These are phyloP conservation scores for Pogonocherus hispidulus DNA, from an alignment of 2,888 invertebrate genomes.

Conservation along the genomic window DNA sequence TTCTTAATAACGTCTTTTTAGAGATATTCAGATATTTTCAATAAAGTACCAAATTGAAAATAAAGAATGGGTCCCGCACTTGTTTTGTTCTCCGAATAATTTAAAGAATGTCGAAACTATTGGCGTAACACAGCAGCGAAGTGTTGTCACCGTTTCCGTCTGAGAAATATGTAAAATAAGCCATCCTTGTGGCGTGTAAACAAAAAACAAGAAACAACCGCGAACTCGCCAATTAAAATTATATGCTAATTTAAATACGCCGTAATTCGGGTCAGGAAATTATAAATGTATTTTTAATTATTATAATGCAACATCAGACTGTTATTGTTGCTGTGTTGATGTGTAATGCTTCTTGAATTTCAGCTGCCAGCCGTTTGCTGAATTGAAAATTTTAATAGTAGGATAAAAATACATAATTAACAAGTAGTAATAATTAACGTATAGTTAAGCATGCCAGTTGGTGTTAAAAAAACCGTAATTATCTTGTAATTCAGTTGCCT, in stretches of 20 bases:
- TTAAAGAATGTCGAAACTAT: not conserved
- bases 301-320: slow-evolving; percentile 1
- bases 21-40: too few species aligned
- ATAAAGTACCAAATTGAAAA: too few species aligned
- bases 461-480: not conserved
- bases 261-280: slow-evolving; percentile 1
- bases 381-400: not conserved
- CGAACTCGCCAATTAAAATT: slow-evolving; percentile 17
- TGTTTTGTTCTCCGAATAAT: too few species aligned
- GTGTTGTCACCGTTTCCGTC: slow-evolving; percentile 4
- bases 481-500: not conserved
- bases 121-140: not conserved
- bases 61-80: too few species aligned
- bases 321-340: not conserved
- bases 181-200: slow-evolving; percentile 4
- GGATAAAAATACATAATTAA: not conserved
- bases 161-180: slow-evolving; percentile 13
- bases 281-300: slow-evolving; percentile 11
- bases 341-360: slow-evolving; percentile 2
- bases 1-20: too few species aligned
- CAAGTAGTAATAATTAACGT: not conserved
- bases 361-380: not conserved
- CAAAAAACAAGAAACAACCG: slow-evolving; percentile 8
- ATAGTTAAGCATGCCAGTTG: not conserved
- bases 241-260: slow-evolving; percentile 14